phyloP scores from a whole-genome alignment of 2,113 vertebrate genomes.

The Microcebus lehilahytsara region DNA sequence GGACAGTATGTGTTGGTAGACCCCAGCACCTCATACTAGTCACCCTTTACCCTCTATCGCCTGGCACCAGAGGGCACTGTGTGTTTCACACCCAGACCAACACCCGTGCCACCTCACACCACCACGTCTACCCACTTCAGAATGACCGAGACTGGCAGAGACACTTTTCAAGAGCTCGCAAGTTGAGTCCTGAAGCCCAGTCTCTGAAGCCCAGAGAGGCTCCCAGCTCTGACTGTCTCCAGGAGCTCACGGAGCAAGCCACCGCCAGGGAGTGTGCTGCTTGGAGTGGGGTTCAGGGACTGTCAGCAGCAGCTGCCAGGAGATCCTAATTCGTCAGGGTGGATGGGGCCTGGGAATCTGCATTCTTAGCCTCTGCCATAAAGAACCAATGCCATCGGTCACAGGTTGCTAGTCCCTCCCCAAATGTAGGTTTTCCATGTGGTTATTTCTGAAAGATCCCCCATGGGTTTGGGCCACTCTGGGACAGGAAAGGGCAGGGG shows the following conservation, averaged over 20 bases:
- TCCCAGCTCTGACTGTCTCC: no score
- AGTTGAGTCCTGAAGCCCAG: background rate
- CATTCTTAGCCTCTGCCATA: background rate
- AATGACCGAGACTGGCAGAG: background rate
- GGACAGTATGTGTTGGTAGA: background rate
- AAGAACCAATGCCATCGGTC: background rate
- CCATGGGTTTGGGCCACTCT: background rate
- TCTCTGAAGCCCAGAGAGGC: background rate
- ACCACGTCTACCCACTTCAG: background rate
- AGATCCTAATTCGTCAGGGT: background rate
- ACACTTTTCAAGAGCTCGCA: background rate
- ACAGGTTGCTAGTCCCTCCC: no score
- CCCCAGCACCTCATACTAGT: background rate
- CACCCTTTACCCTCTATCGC: background rate
- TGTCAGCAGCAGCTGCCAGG: background rate
- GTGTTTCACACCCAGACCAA: background rate
- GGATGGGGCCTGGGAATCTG: background rate
- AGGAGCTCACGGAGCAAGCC: background rate
- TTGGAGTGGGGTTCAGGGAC: background rate
- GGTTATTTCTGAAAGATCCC: background rate
- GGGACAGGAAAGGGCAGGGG: background rate
- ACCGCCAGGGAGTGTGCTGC: fast-evolving
- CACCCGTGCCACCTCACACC: background rate
- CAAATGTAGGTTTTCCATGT: background rate
- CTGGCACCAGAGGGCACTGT: background rate